Evolutionary conservation across 2,797 vertebrate species (phyloP).

Genomic region (Argentina silus): DNA sequence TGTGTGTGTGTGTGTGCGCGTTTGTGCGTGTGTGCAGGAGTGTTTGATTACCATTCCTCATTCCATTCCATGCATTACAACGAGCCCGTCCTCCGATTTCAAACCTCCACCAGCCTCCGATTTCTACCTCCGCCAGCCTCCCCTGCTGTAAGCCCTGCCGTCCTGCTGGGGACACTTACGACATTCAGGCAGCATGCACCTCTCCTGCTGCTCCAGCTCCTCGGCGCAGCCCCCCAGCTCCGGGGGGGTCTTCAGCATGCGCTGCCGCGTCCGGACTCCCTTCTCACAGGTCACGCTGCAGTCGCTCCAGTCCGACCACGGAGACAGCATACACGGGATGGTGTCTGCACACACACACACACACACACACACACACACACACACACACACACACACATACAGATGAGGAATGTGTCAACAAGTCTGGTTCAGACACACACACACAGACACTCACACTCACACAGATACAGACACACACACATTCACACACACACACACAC

Average conservation of each 20-base stretch:
- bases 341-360: slow-evolving; percentile 72
- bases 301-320: slow-evolving; percentile 94
- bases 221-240: slow-evolving; percentile 89
- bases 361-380: slow-evolving; percentile 13
- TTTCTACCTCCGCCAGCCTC: too few relatives aligned
- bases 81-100: too few relatives aligned
- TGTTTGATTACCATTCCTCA: too few relatives aligned
- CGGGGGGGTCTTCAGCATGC: slow-evolving; percentile 91
- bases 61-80: too few relatives aligned
- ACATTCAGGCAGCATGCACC: slow-evolving; percentile 96
- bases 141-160: too few relatives aligned
- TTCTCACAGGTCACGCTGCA: slow-evolving; percentile 92
- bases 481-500: not conserved
- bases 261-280: slow-evolving; percentile 85
- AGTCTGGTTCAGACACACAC: too few relatives aligned
- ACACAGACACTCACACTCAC: not conserved
- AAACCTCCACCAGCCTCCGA: too few relatives aligned
- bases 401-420: too few relatives aligned
- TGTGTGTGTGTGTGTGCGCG: too few relatives aligned
- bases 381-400: not conserved
- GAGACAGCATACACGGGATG: slow-evolving; percentile 88
- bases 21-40: too few relatives aligned
- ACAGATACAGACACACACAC: not conserved
- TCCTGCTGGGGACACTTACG: slow-evolving; percentile 76
- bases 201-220: slow-evolving; percentile 91